Percentiles rank a stretch among this genome's conserved stretches.
phyloP scores from a whole-genome alignment of 2,113 vertebrate genomes.

The Cyprinodon variegatus region DNA sequence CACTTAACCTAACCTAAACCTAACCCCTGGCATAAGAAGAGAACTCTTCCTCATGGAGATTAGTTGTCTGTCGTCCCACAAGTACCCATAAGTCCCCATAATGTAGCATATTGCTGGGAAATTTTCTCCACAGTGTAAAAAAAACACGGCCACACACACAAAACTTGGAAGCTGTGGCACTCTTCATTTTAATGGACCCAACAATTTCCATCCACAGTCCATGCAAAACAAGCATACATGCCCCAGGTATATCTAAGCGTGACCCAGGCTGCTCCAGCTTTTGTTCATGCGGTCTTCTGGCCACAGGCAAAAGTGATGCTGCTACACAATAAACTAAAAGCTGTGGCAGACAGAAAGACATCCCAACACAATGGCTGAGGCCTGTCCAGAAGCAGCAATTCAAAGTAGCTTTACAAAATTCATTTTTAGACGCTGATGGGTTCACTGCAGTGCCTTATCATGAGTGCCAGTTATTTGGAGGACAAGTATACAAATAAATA shows the following conservation, averaged over 20 bases:
- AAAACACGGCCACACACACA: not conserved
- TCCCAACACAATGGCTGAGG: conserved; percentile 55
- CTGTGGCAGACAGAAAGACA: conserved; percentile 47
- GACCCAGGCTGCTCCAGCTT: conserved; percentile 66
- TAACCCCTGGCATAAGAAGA: no score
- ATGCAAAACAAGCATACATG: conserved; percentile 64
- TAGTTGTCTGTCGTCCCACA: no score
- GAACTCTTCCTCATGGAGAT: no score
- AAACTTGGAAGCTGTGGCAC: conserved; percentile 52
- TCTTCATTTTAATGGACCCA: conserved; percentile 72
- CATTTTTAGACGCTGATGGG: conserved; percentile 10
- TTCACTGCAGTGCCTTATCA: not conserved
- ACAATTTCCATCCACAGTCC: conserved; percentile 57
- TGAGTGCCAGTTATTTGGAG: not conserved
- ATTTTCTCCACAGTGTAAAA: no score
- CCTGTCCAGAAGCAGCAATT: conserved; percentile 37
- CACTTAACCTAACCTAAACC: no score
- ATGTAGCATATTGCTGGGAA: no score
- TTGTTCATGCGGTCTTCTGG: conserved; percentile 58
- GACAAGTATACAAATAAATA: not conserved
- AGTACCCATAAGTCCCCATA: no score
- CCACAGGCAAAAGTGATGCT: conserved; percentile 60
- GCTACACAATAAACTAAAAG: conserved; percentile 71
- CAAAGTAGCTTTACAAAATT: conserved; percentile 48
- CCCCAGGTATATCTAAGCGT: conserved; percentile 60